Percentiles rank a stretch among this genome's conserved stretches.
phyloP scores from a whole-genome alignment of 2,888 invertebrate species.

The Eupeodes latifasciatus region DNA sequence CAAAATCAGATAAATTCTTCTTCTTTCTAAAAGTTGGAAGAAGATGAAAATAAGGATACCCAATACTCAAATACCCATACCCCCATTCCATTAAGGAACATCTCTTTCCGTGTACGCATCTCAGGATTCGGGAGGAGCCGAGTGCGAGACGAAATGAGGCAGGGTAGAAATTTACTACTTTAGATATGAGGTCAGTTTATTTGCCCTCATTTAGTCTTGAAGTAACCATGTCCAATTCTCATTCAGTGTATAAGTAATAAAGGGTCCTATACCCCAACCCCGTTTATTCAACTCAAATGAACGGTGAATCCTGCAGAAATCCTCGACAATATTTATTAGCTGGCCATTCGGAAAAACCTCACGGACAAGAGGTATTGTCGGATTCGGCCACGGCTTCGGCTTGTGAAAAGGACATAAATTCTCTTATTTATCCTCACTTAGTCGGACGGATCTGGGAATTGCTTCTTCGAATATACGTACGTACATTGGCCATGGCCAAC shows the following conservation, averaged over 20 bases:
- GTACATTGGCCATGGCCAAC: neutral
- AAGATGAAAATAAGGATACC: conserved; percentile 43
- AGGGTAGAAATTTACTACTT: conserved; percentile 43
- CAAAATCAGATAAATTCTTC: conserved; percentile 68
- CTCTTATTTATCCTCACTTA: conserved; percentile 65
- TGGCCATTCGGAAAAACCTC: conserved; percentile 69
- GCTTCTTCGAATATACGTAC: neutral
- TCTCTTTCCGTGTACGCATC: conserved; percentile 28
- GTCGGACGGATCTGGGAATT: conserved; percentile 34
- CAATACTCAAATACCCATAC: neutral
- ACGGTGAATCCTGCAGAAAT: conserved; percentile 53
- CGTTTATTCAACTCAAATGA: conserved; percentile 67
- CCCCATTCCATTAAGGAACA: neutral
- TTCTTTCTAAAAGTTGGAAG: neutral
- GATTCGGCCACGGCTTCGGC: neutral
- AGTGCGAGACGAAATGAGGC: no score
- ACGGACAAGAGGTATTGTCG: conserved; percentile 72
- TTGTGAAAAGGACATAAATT: conserved; percentile 60
- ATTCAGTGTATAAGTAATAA: conserved; percentile 1
- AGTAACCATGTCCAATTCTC: conserved; percentile 43
- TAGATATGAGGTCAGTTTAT: conserved; percentile 52
- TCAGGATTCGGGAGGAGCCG: neutral
- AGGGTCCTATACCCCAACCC: neutral
- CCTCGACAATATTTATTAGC: conserved; percentile 72
- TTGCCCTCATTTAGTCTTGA: conserved; percentile 57